Evolutionary conservation across 1,140 invertebrate genomes (phyloP), one percentile per base, ranked within the genome.

Genomic region (Solenopsis invicta): DNA sequence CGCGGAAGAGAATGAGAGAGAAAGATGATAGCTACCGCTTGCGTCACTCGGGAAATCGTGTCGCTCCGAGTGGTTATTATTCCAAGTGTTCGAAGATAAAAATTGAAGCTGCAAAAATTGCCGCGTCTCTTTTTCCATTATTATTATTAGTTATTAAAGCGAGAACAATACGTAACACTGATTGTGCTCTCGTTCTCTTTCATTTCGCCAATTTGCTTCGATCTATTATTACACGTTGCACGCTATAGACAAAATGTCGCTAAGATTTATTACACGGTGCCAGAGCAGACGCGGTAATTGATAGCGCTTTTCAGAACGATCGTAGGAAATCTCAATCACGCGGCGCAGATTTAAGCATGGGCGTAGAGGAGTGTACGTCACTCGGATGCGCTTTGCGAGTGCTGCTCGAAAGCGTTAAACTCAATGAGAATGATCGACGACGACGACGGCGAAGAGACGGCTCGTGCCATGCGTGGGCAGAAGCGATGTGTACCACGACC

Each of bases 251-350:
- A 67, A 54, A 41, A 67, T 18, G 24, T 67, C 10, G 34, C 34
- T 18, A 18, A 80, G 37, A 50, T 54, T 12, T 29, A 8, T 67
- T 41, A 66, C 13, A 1, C 29, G 29, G 24, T 29, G 41, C 6
- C 24, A n/a, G 48, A 21, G 16, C 21, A 48, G 37, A 59, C 52
- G 69, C 24, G 56, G 37, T 84, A 67, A 84, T 84, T 72, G 69
- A 84, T 75, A 61, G 56, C 29, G 54, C 54, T 74, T 74, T 84
- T 61, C 29, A 45, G 69, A 74, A 82, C 61, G 89, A 88, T 87
- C 82, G 69, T 87, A 91, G 90, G 90, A 92, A 92, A 91, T 92
- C 89, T 92, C 90, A 91, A 92, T 91, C 86, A 87, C 67, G 37
- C 34, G 50, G 13, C 18, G 34, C 45, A 52, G 41, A 84, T 86